Base-by-base conservation (phyloP, 2,888 invertebrate species). In the Theodoxus fluviatilis region DNA sequence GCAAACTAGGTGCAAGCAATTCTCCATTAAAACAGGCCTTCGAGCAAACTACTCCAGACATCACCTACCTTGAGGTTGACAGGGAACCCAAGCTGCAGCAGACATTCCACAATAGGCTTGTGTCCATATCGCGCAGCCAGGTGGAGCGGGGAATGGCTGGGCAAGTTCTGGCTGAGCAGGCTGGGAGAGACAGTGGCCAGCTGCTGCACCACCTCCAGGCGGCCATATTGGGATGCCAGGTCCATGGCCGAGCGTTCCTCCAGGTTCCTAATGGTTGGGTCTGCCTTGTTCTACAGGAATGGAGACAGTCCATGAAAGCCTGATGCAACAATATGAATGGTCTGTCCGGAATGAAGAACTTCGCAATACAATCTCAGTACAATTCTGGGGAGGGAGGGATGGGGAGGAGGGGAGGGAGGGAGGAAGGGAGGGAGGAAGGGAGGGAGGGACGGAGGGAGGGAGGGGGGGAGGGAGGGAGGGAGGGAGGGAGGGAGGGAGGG, bases 191-290 rank as follows among this genome's bases (percentile, higher is more conserved):
- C 92, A 76, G 92, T 91, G 40, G 97, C 91, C 75, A 98, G 89
- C 80, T 94, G 90, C 87, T 95, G 93, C 68, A 97, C 96, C 0
- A 94, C 94, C 83, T 95, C 94, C 86, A 86, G 76, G 6, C 88
- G 85, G 40, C 89, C 89, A 75, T 88, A 89, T 88, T 96, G 95
- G 68, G 96, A 94, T 9, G 98, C 97, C 73, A 98, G 91, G 87
- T 98, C 98, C 82, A 98, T 89, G 0, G 97, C 94, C 43, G 95
- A 95, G 87, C 97, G 97, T 68, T 94, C 94, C 73, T 93, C 92
- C 79, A 91, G 91, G 88, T 96, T 96, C 78, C 93, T 91, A 83
- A 95, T 92, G 78, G 93, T 92, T 59, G 96, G 94, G 89, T 97
- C 94, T 80, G 95, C 95, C 74, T 93, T 93, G 83, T 93, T 91